A percentile compares a stretch with the other conserved stretches of the same genome.
Conservation (phyloP, 2,797 vertebrate species). For the Enoplosus armatus region DNA sequence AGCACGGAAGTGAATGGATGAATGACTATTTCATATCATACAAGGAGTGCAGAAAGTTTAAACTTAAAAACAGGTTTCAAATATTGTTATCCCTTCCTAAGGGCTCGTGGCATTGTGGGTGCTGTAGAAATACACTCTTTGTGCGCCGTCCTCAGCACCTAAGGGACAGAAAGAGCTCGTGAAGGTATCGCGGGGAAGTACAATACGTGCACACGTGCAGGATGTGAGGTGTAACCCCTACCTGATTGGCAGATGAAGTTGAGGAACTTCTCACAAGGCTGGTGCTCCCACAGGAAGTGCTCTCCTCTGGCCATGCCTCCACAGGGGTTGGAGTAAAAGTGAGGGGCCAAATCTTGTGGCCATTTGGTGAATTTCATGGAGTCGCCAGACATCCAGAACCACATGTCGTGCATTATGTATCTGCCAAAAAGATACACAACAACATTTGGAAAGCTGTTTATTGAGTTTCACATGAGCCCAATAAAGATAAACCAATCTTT, state of each 20-base stretch:
- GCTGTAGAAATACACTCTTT: slow-evolving; percentile 23
- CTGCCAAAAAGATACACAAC: slow-evolving; percentile 12
- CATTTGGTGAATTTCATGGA: slow-evolving; percentile 30
- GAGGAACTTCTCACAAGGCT: slow-evolving; percentile 4
- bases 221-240: neutral
- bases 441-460: neutral
- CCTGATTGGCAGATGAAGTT: slow-evolving; percentile 56
- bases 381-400: slow-evolving; percentile 50
- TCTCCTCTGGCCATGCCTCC: slow-evolving; percentile 6
- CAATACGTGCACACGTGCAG: neutral
- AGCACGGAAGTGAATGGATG: neutral
- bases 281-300: slow-evolving; percentile 10
- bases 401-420: neutral
- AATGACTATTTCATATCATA: neutral
- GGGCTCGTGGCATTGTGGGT: neutral
- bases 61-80: neutral
- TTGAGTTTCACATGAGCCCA: neutral
- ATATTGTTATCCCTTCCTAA: neutral
- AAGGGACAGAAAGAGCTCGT: neutral
- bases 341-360: accelerated
- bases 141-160: neutral
- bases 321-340: neutral
- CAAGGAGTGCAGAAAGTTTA: neutral
- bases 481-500: neutral
- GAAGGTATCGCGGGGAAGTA: neutral